Evolutionary conservation across 2,888 invertebrate species (phyloP), one percentile per base, ranked within the genome.

Genomic region (Rhagophthalmus giganteus): DNA sequence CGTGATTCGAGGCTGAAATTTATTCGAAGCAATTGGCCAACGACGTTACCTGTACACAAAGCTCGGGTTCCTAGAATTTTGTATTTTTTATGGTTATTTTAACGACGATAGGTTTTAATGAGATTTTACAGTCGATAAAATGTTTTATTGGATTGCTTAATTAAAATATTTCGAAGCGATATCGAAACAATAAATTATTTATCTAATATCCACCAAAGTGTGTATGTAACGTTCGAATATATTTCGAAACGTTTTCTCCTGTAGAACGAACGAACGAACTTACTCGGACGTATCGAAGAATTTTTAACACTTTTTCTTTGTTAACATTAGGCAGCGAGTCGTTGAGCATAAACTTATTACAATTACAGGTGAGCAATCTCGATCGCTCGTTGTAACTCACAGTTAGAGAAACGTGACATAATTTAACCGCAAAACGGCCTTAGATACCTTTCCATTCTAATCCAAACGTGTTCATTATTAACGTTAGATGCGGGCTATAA

Each of bases 81-180:
- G 45, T 47, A 47, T 58, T 58, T 59, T 60, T 58, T 58, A 57
- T 58, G 54, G 54, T 59, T 48, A 59, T 55, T 57, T 62, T 59
- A 61, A 62, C 59, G 55, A 45, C 47, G 53, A 56, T 47, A 49
- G 52, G 50, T 44, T 57, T 61, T 61, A 57, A 61, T 61, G 54
- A 53, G 54, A 45, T 57, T 58, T 60, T 59, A 51, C 30, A 28
- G 40, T 38, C 38, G 53, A 53, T 53, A 53, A 53, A 47, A 47
- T 48, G 48, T 26, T 52, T 53, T 53, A 53, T 53, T 37, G 32
- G 41, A 53, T 41, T 34, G 48, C 53, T 53, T 53, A 53, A 53
- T 53, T 53, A 53, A 53, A 53, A 47, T 47, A 42, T 48, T 53
- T 53, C 28, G n/a, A n/a, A n/a, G n/a, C n/a, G n/a, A n/a, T n/a